Conservation (phyloP, 2,888 invertebrate species). For the Nebria salina region DNA sequence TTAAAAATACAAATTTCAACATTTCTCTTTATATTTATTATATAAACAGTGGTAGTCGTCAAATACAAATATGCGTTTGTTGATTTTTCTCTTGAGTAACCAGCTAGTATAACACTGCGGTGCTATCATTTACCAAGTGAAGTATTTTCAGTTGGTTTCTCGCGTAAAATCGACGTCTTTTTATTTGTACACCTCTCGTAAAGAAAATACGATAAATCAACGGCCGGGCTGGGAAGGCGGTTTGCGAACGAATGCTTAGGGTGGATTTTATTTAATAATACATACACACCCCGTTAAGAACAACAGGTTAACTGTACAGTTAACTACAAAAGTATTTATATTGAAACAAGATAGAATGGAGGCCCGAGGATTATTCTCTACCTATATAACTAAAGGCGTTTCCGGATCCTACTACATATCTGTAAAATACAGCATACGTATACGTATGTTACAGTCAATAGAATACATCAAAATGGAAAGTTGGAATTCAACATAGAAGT, state of each 20-base stretch:
- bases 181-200: neutral
- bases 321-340: neutral
- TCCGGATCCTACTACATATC: no score
- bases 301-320: neutral
- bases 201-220: neutral
- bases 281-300: neutral
- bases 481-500: no score
- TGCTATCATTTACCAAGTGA: neutral
- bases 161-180: neutral
- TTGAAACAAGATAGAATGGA: neutral
- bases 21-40: neutral
- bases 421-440: no score
- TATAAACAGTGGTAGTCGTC: neutral
- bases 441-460: no score
- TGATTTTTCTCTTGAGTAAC: neutral
- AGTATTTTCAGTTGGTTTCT: neutral
- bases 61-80: neutral
- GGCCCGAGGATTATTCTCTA: no score
- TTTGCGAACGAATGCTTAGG: neutral
- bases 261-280: neutral
- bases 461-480: no score
- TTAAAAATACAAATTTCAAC: neutral
- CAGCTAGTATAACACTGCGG: neutral
- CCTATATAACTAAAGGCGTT: no score
- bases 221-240: neutral